Conservation (phyloP, 2,113 vertebrate species). For the Tenrec ecaudatus region DNA sequence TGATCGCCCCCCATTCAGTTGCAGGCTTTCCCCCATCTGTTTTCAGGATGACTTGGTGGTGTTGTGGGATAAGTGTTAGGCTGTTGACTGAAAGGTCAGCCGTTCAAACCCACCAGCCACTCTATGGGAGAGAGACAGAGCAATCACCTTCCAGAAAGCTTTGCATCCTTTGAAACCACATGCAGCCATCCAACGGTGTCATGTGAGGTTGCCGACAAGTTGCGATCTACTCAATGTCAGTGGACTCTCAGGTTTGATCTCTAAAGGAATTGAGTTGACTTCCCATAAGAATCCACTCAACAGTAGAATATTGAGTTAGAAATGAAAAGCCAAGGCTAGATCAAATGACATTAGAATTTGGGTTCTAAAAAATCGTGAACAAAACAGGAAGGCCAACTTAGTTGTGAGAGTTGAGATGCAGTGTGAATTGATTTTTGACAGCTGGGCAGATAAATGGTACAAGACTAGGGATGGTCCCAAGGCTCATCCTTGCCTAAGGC, state of each 20-base stretch:
- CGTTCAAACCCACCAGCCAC: not conserved
- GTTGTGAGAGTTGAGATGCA: not conserved
- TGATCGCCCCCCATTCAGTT: not conserved
- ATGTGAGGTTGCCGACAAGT: not conserved
- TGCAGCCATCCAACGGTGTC: not conserved
- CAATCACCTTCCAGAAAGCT: not conserved
- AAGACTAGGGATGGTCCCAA: not conserved
- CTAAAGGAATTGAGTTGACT: not conserved
- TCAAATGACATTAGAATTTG: not conserved
- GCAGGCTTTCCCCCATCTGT: not conserved
- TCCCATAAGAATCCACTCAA: not conserved
- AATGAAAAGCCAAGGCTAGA: not conserved
- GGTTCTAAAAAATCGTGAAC: not conserved
- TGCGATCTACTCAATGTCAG: not conserved
- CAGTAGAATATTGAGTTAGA: not conserved
- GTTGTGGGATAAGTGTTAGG: not conserved
- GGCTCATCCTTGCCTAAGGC: not conserved
- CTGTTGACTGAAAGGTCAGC: not conserved
- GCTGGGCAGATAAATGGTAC: not conserved
- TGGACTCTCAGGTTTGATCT: not conserved
- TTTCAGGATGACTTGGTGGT: not conserved
- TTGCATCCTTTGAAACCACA: not conserved
- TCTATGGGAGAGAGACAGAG: not conserved
- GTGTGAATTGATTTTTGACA: slow-evolving; percentile 19
- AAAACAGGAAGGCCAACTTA: not conserved